A percentile compares a stretch with the other conserved stretches of the same genome.
These are phyloP conservation scores for Alosa alosa DNA, from an alignment of 2,113 vertebrate genomes.

Conservation along the genomic window DNA sequence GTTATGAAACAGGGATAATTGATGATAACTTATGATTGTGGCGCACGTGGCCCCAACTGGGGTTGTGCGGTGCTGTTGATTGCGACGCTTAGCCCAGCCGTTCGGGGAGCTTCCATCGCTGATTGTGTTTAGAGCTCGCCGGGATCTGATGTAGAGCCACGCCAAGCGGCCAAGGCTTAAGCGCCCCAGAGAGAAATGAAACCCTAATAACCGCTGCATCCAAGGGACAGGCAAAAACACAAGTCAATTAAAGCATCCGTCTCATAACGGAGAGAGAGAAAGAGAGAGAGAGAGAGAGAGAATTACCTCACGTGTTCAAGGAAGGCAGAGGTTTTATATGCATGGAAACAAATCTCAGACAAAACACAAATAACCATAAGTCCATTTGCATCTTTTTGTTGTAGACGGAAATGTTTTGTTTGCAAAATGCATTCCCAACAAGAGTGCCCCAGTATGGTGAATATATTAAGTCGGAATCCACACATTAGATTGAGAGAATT, in stretches of 20 bases:
- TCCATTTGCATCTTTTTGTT: background rate
- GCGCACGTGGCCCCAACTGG: background rate
- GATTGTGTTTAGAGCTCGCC: conserved; percentile 34
- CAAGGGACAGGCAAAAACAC: conserved; percentile 24
- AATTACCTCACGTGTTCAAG: conserved; percentile 16
- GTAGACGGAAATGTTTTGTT: background rate
- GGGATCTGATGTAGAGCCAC: conserved; percentile 26
- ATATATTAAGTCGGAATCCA: background rate
- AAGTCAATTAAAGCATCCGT: conserved; percentile 28
- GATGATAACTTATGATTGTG: conserved; percentile 30
- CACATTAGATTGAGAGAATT: background rate
- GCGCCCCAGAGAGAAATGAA: conserved; percentile 41
- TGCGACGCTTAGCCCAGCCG: background rate
- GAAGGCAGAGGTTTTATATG: conserved; percentile 9
- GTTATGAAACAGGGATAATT: conserved; percentile 35
- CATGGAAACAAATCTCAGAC: background rate
- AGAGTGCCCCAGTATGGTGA: background rate
- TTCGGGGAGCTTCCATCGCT: background rate
- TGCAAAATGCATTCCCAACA: background rate
- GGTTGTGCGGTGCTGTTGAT: background rate
- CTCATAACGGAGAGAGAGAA: conserved; percentile 16
- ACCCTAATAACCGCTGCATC: conserved; percentile 46
- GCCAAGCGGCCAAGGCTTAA: conserved; percentile 16
- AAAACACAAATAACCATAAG: background rate
- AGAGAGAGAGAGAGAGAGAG: background rate